These are phyloP conservation scores for Asobara japonica DNA, from an alignment of 1,140 invertebrate genomes.

Conservation along the genomic window DNA sequence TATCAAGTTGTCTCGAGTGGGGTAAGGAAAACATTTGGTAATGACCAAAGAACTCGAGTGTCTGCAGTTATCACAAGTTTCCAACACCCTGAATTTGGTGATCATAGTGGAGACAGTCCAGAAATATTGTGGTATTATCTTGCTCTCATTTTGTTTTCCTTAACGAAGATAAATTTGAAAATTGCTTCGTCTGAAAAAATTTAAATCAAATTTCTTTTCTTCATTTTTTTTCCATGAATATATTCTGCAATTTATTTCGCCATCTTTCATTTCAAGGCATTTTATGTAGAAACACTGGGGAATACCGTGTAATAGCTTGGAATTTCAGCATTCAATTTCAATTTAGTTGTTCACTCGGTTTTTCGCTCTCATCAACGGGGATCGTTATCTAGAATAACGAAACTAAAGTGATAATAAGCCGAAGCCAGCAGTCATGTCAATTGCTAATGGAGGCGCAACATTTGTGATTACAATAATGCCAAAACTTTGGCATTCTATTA, in stretches of 20 bases:
- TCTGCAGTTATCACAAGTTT: not conserved
- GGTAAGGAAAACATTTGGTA: not conserved
- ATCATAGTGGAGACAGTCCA: no score
- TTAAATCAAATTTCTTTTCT: no score
- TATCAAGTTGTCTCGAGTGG: not conserved
- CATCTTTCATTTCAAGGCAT: no score
- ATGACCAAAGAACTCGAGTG: not conserved
- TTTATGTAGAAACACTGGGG: not conserved
- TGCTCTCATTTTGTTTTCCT: no score
- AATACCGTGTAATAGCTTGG: not conserved
- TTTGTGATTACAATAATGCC: constrained; percentile 30
- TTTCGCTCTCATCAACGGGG: not conserved
- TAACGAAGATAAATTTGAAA: no score
- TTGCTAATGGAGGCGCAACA: constrained; percentile 37
- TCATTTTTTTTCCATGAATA: no score
- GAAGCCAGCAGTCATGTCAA: constrained; percentile 37
- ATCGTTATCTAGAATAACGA: not conserved
- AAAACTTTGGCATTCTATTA: constrained; percentile 30
- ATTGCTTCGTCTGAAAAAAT: no score
- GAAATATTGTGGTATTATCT: no score
- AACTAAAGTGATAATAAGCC: constrained; percentile 22
- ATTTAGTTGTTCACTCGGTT: not conserved
- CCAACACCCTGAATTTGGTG: not conserved
- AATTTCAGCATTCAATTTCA: constrained; percentile 16
- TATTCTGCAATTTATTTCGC: no score